phyloP scores from a whole-genome alignment of 2,113 vertebrate species.

The Fulmarus glacialis region DNA sequence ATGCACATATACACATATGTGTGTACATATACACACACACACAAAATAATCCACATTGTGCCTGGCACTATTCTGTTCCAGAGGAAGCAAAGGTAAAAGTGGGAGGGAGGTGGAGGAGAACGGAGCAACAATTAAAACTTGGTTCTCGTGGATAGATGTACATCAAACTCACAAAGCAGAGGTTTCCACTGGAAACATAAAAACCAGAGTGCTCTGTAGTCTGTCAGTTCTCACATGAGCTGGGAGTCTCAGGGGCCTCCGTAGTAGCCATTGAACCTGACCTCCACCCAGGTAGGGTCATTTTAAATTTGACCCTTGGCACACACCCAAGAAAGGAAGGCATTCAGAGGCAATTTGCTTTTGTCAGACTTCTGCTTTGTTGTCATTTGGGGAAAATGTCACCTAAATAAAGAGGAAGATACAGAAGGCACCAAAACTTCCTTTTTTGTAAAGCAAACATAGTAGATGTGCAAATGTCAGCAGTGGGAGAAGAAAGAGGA shows the following conservation, averaged over 20 bases:
- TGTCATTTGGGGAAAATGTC: neutral
- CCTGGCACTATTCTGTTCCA: neutral
- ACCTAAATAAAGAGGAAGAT: neutral
- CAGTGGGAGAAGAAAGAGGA: neutral
- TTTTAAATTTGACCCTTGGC: slow-evolving; percentile 27
- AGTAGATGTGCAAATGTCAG: neutral
- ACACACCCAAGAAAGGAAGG: neutral
- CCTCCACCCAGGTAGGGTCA: slow-evolving; percentile 48
- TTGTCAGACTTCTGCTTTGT: neutral
- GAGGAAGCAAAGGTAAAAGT: neutral
- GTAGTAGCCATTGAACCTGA: slow-evolving; percentile 20
- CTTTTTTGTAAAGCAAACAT: neutral
- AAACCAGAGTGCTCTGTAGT: neutral
- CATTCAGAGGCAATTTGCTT: neutral
- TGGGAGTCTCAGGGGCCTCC: neutral
- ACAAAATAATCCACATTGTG: neutral
- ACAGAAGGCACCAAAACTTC: neutral
- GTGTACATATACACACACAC: neutral
- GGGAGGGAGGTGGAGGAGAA: neutral
- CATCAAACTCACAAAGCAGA: slow-evolving; percentile 14
- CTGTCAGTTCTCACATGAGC: slow-evolving; percentile 54
- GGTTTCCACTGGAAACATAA: neutral
- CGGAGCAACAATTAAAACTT: neutral
- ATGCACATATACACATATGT: neutral
- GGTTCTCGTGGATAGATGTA: neutral